Evolutionary conservation across 2,888 invertebrate genomes (phyloP).

Genomic region (Idaea aversata): DNA sequence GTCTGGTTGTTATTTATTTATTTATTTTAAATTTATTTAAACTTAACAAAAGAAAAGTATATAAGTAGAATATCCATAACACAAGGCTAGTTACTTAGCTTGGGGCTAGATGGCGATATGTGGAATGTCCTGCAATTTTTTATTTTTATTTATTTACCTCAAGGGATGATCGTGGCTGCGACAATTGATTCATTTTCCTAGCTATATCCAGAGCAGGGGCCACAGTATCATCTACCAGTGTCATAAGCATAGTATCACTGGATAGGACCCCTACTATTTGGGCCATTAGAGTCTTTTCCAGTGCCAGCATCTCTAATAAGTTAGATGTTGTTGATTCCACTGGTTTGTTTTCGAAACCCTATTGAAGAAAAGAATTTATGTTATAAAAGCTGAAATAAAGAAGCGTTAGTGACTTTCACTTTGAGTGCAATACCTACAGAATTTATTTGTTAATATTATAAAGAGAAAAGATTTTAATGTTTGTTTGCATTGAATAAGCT

Average conservation of each 20-base stretch:
- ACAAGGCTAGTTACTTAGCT: too few relatives aligned
- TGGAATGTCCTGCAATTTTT: too few relatives aligned
- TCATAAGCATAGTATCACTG: constrained; percentile 79
- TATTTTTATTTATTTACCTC: too few relatives aligned
- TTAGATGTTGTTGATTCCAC: constrained; percentile 79
- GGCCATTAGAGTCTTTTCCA: constrained; percentile 82
- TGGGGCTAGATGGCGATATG: too few relatives aligned
- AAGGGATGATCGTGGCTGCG: constrained; percentile 60
- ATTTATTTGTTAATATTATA: not conserved
- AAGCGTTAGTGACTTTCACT: not conserved
- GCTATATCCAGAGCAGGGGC: constrained; percentile 80
- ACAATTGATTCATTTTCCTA: constrained; percentile 71
- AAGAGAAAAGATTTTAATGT: not conserved
- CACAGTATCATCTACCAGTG: constrained; percentile 79
- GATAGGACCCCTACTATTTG: constrained; percentile 77
- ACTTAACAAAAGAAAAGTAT: too few relatives aligned
- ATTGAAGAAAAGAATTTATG: constrained; percentile 10
- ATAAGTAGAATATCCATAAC: too few relatives aligned
- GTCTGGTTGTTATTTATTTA: too few relatives aligned
- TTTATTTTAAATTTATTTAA: too few relatives aligned
- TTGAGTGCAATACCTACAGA: not conserved
- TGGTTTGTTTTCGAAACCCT: constrained; percentile 78
- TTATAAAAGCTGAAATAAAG: constrained; percentile 5
- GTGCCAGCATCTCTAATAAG: constrained; percentile 84
- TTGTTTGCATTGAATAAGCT: not conserved